Evolutionary conservation across 2,888 invertebrate genomes (phyloP), one percentile per base, ranked within the genome.

Genomic region (Mythimna pallens): DNA sequence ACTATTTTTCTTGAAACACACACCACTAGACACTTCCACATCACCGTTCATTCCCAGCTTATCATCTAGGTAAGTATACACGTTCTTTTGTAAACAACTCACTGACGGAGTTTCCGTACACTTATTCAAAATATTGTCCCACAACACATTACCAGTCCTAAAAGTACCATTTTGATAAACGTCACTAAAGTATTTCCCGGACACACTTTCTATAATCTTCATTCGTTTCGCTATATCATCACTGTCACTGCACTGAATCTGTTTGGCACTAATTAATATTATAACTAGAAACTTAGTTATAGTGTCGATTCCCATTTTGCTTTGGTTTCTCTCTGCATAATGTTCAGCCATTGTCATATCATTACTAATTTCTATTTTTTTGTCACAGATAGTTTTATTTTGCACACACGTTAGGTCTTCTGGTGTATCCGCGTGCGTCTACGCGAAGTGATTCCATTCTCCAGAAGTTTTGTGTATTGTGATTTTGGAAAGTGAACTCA

Each of bases 51-150:
- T 96, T 59, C 97, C 97, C 67, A 98, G 94, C 40, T 97, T 97
- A 47, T 97, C 96, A 83, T 98, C 97, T 78, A 98, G 92, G 87
- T 98, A 98, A n/a, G 96, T 94, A 88, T 97, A 98, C 50, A 98
- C 97, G 88, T 98, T 98, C 87, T 97, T 98, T 88, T 98, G 98
- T 71, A 98, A 97, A 90, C 98, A 98, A 82, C 97, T 97, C 88
- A 98, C 96, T 76, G 98, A 96, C 25, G 98, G 97, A 67, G 96
- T 95, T 17, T 94, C 95, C 62, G 97, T 97, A 89, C 98, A 98
- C 88, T 98, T 97, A 79, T 97, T 97, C 69, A 98, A 95, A 79
- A 98, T 96, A 74, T 97, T 97, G 84, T 97, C 97, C 98, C 98
- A 98, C 66, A 98, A 93, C 78, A 97, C 95, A 82, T 98, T 98